Evolutionary conservation across 1,140 invertebrate genomes (phyloP), one percentile per base, ranked within the genome.

Genomic region (Agrilus planipennis): DNA sequence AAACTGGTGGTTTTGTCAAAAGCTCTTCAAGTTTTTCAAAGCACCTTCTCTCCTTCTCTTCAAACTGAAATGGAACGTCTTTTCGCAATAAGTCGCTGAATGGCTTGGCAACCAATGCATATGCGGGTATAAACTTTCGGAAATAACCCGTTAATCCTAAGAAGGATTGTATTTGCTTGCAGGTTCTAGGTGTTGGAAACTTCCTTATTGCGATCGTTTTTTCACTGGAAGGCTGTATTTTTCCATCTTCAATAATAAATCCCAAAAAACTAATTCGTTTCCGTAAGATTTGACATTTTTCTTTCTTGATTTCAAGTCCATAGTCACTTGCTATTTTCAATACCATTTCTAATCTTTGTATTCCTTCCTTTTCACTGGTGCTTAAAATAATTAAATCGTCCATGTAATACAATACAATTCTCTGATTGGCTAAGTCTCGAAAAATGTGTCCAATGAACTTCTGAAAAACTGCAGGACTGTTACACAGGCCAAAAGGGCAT

Each of bases 401-500:
- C n/a, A n/a, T n/a, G n/a, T n/a, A n/a, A n/a, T n/a, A n/a, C n/a
- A n/a, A n/a, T n/a, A n/a, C n/a, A n/a, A n/a, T n/a, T n/a, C n/a
- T n/a, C n/a, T n/a, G n/a, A n/a, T n/a, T n/a, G n/a, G n/a, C n/a
- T n/a, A n/a, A n/a, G n/a, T n/a, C n/a, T n/a, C n/a, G n/a, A n/a
- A n/a, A n/a, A n/a, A n/a, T n/a, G n/a, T n/a, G n/a, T n/a, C n/a
- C n/a, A n/a, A n/a, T 27, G 12, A 27, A 27, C 12, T 12, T 27
- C 12, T 27, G 23, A 29, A 47, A 37, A 7, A 39, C 27, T 2
- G 54, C 40, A 0, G 65, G 57, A 0, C 60, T 51, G 40, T 61
- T 65, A 12, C 40, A 47, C 2, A 70, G 38, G n/a, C 67, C 66
- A 50, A 63, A 67, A 10, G 65, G 65, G 38, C 65, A 47, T 37